Evolutionary conservation across 92 coral and sea anemone species (phyloP).

Genomic region (Paragorgia papillata): DNA sequence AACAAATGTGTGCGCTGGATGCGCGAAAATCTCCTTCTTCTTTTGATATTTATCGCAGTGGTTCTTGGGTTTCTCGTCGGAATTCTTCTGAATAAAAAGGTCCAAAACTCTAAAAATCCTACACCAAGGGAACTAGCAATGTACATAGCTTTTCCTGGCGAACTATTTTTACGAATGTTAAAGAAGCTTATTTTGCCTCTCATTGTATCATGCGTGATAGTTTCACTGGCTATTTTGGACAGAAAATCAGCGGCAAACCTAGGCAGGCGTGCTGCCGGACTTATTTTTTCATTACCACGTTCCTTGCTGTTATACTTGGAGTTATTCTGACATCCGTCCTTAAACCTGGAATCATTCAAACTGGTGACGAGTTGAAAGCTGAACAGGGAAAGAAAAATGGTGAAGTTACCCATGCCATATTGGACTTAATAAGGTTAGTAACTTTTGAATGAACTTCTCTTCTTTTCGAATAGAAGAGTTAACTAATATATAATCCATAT

Average conservation of each 20-base stretch:
- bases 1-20: neutral
- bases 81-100: slow-evolving; percentile 61
- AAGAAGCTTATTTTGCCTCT: slow-evolving; percentile 76
- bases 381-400: neutral
- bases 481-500: no score
- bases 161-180: slow-evolving; percentile 84
- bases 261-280: slow-evolving; percentile 68
- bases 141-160: slow-evolving; percentile 90
- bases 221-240: slow-evolving; percentile 87
- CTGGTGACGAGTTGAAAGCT: neutral
- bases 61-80: slow-evolving; percentile 78
- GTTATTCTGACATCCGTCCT: slow-evolving; percentile 71
- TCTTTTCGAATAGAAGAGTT: no score
- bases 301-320: slow-evolving; percentile 82
- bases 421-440: neutral
- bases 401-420: neutral
- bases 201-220: slow-evolving; percentile 82
- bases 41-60: slow-evolving; percentile 70
- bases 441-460: no score
- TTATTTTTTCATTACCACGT: slow-evolving; percentile 71
- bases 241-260: slow-evolving; percentile 70
- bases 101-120: slow-evolving; percentile 31
- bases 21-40: slow-evolving; percentile 62
- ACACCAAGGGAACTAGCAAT: slow-evolving; percentile 30
- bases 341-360: slow-evolving; percentile 61